These are phyloP conservation scores for Lasioglossum albipes DNA, from an alignment of 1,140 invertebrate species.

Conservation along the genomic window DNA sequence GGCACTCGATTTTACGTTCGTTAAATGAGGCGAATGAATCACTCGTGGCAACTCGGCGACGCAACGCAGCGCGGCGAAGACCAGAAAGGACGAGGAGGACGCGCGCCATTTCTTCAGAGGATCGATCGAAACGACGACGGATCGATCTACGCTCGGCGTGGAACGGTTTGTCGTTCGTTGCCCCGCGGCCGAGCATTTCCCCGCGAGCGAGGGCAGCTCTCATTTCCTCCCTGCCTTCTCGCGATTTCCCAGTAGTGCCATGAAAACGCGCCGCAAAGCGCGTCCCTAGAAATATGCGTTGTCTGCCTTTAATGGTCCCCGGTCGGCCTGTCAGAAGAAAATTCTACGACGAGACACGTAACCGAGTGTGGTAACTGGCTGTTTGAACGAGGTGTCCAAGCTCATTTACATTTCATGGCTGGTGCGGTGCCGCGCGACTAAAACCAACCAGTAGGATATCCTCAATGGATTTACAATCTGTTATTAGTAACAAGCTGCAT, in stretches of 20 bases:
- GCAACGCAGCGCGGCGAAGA: background rate
- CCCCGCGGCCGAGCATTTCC: constrained; percentile 1
- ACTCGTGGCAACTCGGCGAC: background rate
- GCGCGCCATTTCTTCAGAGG: background rate
- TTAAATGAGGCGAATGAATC: background rate
- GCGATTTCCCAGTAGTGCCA: background rate
- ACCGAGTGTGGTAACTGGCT: constrained; percentile 12
- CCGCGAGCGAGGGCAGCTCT: background rate
- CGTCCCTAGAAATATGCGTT: background rate
- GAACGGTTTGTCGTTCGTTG: constrained; percentile 29
- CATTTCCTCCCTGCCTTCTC: background rate
- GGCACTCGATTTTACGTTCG: constrained; percentile 6
- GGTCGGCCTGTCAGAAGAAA: background rate
- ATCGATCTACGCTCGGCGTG: background rate
- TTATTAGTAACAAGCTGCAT: constrained; percentile 19
- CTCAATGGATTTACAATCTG: constrained; percentile 22
- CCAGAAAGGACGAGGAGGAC: background rate
- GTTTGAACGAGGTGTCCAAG: constrained; percentile 21
- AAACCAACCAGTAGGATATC: constrained; percentile 11
- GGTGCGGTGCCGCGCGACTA: background rate
- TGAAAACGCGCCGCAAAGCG: background rate
- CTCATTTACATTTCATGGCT: constrained; percentile 24
- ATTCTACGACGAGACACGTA: background rate
- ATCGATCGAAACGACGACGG: background rate
- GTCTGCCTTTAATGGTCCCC: background rate